Evolutionary conservation across 2,113 vertebrate genomes (phyloP).

Genomic region (Apaloderma vittatum): DNA sequence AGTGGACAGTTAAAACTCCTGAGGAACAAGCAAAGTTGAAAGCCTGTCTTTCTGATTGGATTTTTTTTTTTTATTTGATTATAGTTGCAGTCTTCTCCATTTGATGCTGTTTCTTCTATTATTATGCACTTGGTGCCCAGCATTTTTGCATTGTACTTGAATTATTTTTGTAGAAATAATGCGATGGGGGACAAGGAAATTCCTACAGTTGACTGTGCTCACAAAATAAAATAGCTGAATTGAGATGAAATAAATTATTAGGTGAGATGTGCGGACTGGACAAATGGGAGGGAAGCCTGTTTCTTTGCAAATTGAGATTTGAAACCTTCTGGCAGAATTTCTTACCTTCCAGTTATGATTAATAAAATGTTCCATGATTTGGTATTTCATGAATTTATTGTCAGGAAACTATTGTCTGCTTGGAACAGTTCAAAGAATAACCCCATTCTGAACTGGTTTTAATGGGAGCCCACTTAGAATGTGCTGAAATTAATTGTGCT

Average conservation of each 20-base stretch:
- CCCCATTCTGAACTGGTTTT: not conserved
- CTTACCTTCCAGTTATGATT: slow-evolving; percentile 22
- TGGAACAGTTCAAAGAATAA: not conserved
- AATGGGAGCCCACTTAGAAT: not conserved
- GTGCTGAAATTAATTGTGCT: not conserved
- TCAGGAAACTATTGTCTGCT: slow-evolving; percentile 49
- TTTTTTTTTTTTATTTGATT: not conserved
- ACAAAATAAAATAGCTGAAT: not conserved
- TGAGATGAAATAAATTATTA: slow-evolving; percentile 11
- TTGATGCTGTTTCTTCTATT: not conserved
- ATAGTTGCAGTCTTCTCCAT: not conserved
- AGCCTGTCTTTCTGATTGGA: not conserved
- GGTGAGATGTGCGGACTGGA: not conserved
- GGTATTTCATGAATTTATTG: slow-evolving; percentile 19
- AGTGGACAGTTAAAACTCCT: not conserved
- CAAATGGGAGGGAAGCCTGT: not conserved
- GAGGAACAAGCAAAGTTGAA: not conserved
- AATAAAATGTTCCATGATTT: slow-evolving; percentile 21
- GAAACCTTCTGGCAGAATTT: slow-evolving; percentile 26
- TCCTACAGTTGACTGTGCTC: not conserved
- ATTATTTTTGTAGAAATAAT: not conserved
- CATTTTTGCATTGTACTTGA: not conserved
- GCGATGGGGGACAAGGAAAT: not conserved
- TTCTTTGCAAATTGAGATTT: not conserved
- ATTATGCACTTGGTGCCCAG: not conserved